A percentile compares a stretch with the other conserved stretches of the same genome.
Evolutionary conservation across 53 echinoderm and acorn worm genomes (phyloP).

Genomic region (Paracentrotus lividus): DNA sequence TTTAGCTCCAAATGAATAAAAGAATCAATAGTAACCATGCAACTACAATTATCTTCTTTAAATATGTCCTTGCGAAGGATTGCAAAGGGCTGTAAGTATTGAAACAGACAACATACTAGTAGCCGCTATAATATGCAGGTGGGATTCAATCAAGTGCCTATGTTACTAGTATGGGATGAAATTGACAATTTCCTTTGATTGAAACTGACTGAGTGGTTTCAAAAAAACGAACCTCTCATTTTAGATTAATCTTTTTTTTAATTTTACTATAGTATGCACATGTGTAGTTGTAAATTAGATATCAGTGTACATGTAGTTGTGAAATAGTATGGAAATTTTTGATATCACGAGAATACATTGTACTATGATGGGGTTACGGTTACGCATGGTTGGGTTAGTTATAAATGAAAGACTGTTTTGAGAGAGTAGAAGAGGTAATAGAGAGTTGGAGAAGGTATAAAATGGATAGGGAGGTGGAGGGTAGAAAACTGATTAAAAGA

Average conservation of each 20-base stretch:
- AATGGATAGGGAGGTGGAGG: no score
- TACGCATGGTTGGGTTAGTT: no score
- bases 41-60: not conserved
- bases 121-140: not conserved
- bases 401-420: no score
- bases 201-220: not conserved
- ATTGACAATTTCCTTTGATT: not conserved
- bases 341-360: no score
- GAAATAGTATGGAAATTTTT: no score
- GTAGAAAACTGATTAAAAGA: no score
- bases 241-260: not conserved
- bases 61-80: not conserved
- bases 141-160: not conserved
- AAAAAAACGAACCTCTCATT: not conserved
- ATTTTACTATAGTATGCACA: not conserved
- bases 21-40: no score
- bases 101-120: not conserved
- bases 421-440: no score
- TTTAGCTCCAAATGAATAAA: not conserved
- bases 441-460: no score
- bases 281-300: no score
- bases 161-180: not conserved
- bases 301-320: no score
- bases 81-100: not conserved
- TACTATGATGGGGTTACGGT: no score